Base-by-base conservation (phyloP, 1,140 invertebrate species). In the Neelides sp. region DNA sequence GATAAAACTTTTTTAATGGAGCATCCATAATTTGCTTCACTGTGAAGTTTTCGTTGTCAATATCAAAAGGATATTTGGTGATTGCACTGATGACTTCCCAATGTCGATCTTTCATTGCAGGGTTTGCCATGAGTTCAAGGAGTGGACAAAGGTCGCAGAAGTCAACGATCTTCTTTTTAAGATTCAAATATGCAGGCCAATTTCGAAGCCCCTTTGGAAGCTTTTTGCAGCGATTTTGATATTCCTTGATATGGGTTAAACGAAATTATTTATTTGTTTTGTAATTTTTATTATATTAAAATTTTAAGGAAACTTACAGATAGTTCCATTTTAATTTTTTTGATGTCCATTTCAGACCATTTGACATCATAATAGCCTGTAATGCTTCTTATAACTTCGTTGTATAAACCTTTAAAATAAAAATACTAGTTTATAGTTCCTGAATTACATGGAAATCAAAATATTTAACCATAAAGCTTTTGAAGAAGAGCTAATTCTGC, bases 121-220 rank as follows among this genome's bases (percentile, higher is more conserved):
- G 85, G 63, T 89, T 84, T 0, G 85, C 80, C 87, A 93, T 91
- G 52, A 91, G 64, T 64, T 90, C 85, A 12, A 92, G 69, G 15
- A 92, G 64, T 0, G 87, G 87, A 62, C 85, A 87, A 46, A 81
- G 85, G 63, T 89, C 82, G 63, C 82, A 89, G 63, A 92, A 91
- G 59, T 91, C 85, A 55, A 90, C 85, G 56, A 93, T 88, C 64
- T 84, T 89, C 55, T 83, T 84, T 58, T 86, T 89, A 40, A 91
- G 66, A 58, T 88, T 84, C 23, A 82, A 78, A 66, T 75, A 93
- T 0, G 87, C 88, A 2, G 83, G 83, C 86, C 87, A 91, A 48
- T 85, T 82, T 53, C n/a, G 53, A 67, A 69, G 1, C 64, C 62
- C 0, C 7, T 5, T 32, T 32, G 7, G 66, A 28, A 92, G 67